Evolutionary conservation across 2,797 vertebrate genomes (phyloP).

Genomic region (Glyptemys insculpta): DNA sequence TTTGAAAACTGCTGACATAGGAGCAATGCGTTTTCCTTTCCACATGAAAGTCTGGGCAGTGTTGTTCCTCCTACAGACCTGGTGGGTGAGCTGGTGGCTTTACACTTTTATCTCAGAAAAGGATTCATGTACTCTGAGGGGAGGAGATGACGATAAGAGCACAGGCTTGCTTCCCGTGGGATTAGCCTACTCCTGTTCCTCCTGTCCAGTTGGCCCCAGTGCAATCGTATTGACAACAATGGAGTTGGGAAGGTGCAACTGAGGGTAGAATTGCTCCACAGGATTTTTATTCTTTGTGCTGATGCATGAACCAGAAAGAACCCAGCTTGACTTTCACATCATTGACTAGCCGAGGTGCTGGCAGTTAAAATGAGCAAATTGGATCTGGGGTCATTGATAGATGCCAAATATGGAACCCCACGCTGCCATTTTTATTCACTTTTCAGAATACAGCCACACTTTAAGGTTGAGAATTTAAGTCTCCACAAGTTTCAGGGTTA

Average conservation of each 20-base stretch:
- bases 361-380: not conserved
- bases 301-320: not conserved
- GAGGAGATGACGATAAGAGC: not conserved
- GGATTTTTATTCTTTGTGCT: not conserved
- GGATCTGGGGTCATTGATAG: not conserved
- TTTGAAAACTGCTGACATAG: not conserved
- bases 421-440: not conserved
- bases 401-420: fast-evolving
- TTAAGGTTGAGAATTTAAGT: not conserved
- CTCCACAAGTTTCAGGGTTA: not conserved
- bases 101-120: not conserved
- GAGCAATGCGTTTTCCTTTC: not conserved
- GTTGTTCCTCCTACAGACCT: not conserved
- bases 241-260: not conserved
- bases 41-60: not conserved
- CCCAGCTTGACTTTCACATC: not conserved
- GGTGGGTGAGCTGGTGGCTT: too few relatives aligned
- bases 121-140: not conserved
- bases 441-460: not conserved
- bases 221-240: not conserved
- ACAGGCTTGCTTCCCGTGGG: not conserved
- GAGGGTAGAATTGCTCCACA: not conserved
- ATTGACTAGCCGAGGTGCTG: not conserved
- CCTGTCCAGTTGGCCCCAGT: not conserved
- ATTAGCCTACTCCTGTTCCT: not conserved